These are phyloP conservation scores for Epinephelus awoara DNA, from an alignment of 2,797 vertebrate genomes.

Conservation along the genomic window DNA sequence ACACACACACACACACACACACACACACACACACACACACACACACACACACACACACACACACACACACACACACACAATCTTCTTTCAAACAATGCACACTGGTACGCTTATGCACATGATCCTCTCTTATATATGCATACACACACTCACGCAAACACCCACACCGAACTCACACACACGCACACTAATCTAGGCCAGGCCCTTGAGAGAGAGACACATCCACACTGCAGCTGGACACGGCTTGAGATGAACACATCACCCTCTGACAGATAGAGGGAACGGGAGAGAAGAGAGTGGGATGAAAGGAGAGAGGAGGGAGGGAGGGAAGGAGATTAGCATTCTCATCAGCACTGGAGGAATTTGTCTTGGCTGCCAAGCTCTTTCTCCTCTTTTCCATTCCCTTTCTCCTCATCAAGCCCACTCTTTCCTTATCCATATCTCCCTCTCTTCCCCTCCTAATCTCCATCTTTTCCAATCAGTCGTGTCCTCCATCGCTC, in stretches of 20 bases:
- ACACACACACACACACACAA: slow-evolving; percentile 36
- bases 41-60: slow-evolving; percentile 31
- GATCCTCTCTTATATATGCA: slow-evolving; percentile 52
- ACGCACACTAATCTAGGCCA: slow-evolving; percentile 59
- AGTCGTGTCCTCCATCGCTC: slow-evolving; percentile 39
- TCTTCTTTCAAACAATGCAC: slow-evolving; percentile 61
- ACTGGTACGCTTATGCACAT: slow-evolving; percentile 45
- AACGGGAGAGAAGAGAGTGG: slow-evolving; percentile 55
- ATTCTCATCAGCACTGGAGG: slow-evolving; percentile 84
- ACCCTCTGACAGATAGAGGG: slow-evolving; percentile 73
- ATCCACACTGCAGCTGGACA: slow-evolving; percentile 75
- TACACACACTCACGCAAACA: slow-evolving; percentile 46
- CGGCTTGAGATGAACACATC: slow-evolving; percentile 82
- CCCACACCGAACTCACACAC: slow-evolving; percentile 27
- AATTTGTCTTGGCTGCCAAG: slow-evolving; percentile 81
- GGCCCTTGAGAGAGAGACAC: slow-evolving; percentile 60
- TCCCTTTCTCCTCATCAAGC: slow-evolving; percentile 69
- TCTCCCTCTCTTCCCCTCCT: slow-evolving; percentile 45
- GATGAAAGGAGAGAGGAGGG: slow-evolving; percentile 52
- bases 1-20: slow-evolving; percentile 32
- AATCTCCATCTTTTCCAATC: slow-evolving; percentile 73
- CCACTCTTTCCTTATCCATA: slow-evolving; percentile 51
- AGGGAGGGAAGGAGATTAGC: slow-evolving; percentile 78
- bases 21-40: slow-evolving; percentile 34
- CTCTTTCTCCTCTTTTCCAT: slow-evolving; percentile 59